These are phyloP conservation scores for Periophthalmus modestus DNA, from an alignment of 2,113 vertebrate species.

Conservation along the genomic window DNA sequence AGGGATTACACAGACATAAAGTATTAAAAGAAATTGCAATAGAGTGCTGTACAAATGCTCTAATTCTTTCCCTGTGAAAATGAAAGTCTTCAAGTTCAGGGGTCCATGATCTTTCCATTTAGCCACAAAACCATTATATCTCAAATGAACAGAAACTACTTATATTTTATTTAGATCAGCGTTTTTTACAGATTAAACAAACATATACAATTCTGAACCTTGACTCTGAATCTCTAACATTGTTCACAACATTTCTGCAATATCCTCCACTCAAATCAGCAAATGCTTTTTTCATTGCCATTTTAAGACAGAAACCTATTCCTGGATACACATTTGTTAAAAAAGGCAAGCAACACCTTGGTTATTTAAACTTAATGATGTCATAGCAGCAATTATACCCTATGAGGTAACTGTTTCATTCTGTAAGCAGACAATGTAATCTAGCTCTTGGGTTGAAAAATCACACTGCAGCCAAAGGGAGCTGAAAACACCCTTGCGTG, in stretches of 20 bases:
- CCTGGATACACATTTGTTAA: slow-evolving; percentile 25
- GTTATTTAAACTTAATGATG: slow-evolving; percentile 59
- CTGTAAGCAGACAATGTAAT: slow-evolving; percentile 64
- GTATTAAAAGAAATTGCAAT: slow-evolving; percentile 77
- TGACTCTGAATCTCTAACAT: background rate
- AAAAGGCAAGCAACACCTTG: slow-evolving; percentile 60
- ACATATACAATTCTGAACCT: background rate
- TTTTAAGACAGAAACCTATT: slow-evolving; percentile 25
- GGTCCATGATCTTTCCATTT: background rate
- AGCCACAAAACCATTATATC: background rate
- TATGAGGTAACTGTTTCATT: slow-evolving; percentile 66
- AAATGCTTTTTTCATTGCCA: background rate
- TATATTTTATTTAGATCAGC: background rate
- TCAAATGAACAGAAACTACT: background rate
- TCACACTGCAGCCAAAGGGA: slow-evolving; percentile 33
- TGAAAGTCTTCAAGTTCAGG: background rate
- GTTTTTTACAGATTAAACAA: background rate
- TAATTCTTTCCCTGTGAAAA: background rate
- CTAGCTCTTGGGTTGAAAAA: slow-evolving; percentile 55
- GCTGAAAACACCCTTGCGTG: slow-evolving; percentile 35
- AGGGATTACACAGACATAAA: too few relatives aligned
- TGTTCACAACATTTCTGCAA: background rate
- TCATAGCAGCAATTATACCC: slow-evolving; percentile 65
- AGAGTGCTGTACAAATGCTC: background rate
- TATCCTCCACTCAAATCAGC: slow-evolving; percentile 22